phyloP scores from a whole-genome alignment of 2,113 vertebrate species.

The Rattus norvegicus region GRCr8 NC_086023.1:68402001-68402500 shows the following conservation, averaged over 20 bases:
- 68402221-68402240: neutral
- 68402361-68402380: neutral
- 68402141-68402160: neutral
- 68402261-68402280: neutral
- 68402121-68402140: neutral
- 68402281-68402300: neutral
- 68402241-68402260: neutral
- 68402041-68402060: neutral
- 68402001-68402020: neutral
- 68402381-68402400: neutral
- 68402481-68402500: neutral
- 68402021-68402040: neutral
- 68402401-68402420: neutral
- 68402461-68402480: neutral
- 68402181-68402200: neutral
- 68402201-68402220: neutral
- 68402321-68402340: neutral
- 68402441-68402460: neutral
- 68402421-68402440: neutral
- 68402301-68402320: neutral
- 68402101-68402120: neutral
- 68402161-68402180: too few species aligned
- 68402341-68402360: neutral
- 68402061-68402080: neutral
- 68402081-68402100: neutral